A percentile compares a stretch with the other conserved stretches of the same genome.
These are phyloP conservation scores for Alectoris magna DNA, from an alignment of 2,797 vertebrate genomes.

Conservation along the genomic window DNA sequence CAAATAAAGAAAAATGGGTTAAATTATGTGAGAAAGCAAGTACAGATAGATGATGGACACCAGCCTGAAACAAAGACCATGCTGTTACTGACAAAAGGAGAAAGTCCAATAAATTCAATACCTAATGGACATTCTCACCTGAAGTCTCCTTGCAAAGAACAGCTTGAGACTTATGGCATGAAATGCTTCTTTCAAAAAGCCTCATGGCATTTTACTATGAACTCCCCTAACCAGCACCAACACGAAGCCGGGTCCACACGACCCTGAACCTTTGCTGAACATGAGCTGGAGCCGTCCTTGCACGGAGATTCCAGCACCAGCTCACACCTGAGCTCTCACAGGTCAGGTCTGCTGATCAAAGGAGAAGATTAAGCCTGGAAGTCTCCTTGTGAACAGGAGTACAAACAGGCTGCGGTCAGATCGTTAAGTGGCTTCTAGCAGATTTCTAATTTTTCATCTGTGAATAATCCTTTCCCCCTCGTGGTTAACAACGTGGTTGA, in stretches of 20 bases:
- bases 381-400: background rate
- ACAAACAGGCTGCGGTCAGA: background rate
- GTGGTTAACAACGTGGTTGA: background rate
- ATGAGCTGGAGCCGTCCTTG: background rate
- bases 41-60: background rate
- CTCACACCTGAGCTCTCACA: background rate
- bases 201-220: background rate
- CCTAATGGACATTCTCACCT: background rate
- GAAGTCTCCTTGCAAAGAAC: background rate
- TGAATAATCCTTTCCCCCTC: background rate
- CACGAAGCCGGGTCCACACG: background rate
- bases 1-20: background rate
- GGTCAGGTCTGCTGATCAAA: background rate
- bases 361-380: background rate
- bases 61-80: background rate
- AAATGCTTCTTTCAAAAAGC: background rate
- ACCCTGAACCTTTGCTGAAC: fast-evolving
- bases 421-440: background rate
- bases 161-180: background rate
- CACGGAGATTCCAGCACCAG: background rate
- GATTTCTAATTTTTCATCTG: background rate
- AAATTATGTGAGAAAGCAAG: background rate
- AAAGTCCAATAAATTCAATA: background rate
- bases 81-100: background rate
- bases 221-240: background rate